Evolutionary conservation across 2,888 invertebrate species (phyloP), one percentile per base, ranked within the genome.

Genomic region (Lasioglossum morio): DNA sequence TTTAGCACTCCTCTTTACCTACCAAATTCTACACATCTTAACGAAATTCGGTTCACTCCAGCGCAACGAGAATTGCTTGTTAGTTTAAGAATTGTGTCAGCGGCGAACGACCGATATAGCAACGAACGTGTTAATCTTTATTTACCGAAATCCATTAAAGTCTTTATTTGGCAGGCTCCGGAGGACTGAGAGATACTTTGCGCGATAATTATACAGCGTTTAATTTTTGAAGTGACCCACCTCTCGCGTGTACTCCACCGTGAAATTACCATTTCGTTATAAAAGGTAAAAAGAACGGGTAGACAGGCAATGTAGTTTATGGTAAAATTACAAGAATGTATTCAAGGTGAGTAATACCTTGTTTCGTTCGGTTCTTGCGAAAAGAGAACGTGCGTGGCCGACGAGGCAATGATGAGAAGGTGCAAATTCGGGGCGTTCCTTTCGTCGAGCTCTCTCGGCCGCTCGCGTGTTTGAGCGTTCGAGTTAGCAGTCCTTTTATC

Each of bases 401-500:
- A 77, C 30, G 84, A 70, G 63, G 57, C 70, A 73, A 63, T 63
- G 80, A 72, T 23, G 77, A 43, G 34, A 37, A 69, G 82, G 85
- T 82, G 86, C 77, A 78, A 86, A 82, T 87, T 82, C 86, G 72
- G 77, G 79, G 77, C 76, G 82, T 82, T 82, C 70, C 82, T 87
- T 80, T 86, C 75, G 81, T 70, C 72, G 75, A 37, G 37, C 34
- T 60, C 30, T 40, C 34, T 60, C 30, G 78, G 30, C 40, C 46
- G 63, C 69, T 81, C 75, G 85, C 86, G 86, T 85, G 86, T 84
- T 84, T 74, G 79, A 60, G 79, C 69, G 82, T 77, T 72, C 78
- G 76, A 76, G 79, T 81, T 82, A 82, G 77, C 79, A 82, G 76
- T 81, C 77, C 82, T 86, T 85, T 86, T 85, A 86, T 86, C 86